A percentile compares a stretch with the other conserved stretches of the same genome.
Conservation (phyloP, 2,113 vertebrate genomes). For the Triplophysa dalaica region DNA sequence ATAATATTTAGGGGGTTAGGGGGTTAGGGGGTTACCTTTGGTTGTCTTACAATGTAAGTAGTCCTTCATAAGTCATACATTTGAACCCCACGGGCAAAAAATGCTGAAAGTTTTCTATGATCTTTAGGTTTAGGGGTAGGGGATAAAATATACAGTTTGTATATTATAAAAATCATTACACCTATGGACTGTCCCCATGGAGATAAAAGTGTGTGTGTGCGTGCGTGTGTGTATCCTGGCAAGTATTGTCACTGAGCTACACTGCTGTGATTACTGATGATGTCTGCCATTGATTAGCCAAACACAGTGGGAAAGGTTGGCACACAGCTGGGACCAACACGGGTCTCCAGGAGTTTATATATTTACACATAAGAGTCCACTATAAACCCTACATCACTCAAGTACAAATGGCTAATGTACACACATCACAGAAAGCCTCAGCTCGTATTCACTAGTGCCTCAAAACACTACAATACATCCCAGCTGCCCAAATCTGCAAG, state of each 20-base stretch:
- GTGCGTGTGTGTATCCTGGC: constrained; percentile 10
- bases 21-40: too few species aligned
- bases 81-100: too few species aligned
- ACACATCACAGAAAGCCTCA: background rate
- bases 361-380: constrained; percentile 41
- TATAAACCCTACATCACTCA: constrained; percentile 1
- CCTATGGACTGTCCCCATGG: background rate
- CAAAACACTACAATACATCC: background rate
- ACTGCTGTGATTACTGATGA: constrained; percentile 73
- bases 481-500: background rate
- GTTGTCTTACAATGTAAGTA: too few species aligned
- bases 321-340: constrained; percentile 46
- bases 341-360: constrained; percentile 40
- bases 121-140: too few species aligned
- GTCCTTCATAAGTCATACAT: too few species aligned
- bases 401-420: constrained; percentile 32
- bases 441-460: background rate
- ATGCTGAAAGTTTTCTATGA: too few species aligned
- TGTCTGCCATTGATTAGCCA: constrained; percentile 80
- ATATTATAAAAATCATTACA: too few species aligned
- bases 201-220: background rate
- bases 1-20: too few species aligned
- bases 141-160: too few species aligned
- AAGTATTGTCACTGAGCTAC: constrained; percentile 56
- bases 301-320: constrained; percentile 70